A percentile compares a stretch with the other conserved stretches of the same genome.
phyloP scores from a whole-genome alignment of 2,113 vertebrate genomes.

The Aspiorhynchus laticeps region DNA sequence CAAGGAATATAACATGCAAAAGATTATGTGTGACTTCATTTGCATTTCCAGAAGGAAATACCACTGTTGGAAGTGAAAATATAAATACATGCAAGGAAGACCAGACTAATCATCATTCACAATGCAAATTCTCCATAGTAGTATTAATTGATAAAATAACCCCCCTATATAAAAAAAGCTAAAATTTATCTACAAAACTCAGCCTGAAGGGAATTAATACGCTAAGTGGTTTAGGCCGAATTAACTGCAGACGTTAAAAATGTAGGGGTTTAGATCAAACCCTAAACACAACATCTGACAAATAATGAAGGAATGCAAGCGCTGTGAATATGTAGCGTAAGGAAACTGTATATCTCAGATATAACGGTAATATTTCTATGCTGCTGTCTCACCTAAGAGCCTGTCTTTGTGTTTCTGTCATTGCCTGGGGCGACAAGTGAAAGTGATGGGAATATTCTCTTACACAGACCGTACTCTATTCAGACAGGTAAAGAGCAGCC shows the following conservation, averaged over 20 bases:
- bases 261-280: not conserved
- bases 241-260: not conserved
- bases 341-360: not conserved
- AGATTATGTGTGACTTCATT: not conserved
- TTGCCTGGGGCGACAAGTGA: conserved; percentile 52
- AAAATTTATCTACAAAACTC: not conserved
- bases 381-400: not conserved
- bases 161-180: not conserved
- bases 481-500: conserved; percentile 58
- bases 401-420: conserved; percentile 15
- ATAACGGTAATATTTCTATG: not conserved
- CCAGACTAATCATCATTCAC: not conserved
- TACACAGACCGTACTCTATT: conserved; percentile 50
- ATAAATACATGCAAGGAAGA: not conserved
- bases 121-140: not conserved
- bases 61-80: not conserved
- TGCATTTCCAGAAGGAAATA: not conserved
- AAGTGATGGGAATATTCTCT: conserved; percentile 40
- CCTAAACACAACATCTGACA: not conserved
- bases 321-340: not conserved
- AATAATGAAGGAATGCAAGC: not conserved
- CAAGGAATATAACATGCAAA: not conserved
- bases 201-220: not conserved
- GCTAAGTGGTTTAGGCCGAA: not conserved
- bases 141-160: not conserved